A percentile compares a stretch with the other conserved stretches of the same genome.
These are phyloP conservation scores for Drymodes brunneopygia DNA, from an alignment of 2,113 vertebrate genomes.

Conservation along the genomic window DNA sequence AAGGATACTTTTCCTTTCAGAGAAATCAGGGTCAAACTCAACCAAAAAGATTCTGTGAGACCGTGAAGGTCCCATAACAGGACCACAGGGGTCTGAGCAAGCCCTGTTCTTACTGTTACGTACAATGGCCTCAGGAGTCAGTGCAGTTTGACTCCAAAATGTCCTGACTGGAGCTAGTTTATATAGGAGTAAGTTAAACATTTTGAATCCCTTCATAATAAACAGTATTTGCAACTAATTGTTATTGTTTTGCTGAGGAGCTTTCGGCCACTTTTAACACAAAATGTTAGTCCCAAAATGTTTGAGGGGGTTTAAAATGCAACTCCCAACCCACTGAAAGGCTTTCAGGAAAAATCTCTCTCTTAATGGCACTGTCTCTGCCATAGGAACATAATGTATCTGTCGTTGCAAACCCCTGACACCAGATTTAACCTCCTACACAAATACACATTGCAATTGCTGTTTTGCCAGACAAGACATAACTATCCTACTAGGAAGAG, in stretches of 20 bases:
- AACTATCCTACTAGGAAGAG: slow-evolving; percentile 32
- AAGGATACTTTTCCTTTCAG: background rate
- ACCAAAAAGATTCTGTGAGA: background rate
- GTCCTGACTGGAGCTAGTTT: background rate
- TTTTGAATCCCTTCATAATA: background rate
- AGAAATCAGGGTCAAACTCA: background rate
- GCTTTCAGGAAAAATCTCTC: background rate
- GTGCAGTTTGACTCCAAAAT: background rate
- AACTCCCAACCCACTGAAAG: background rate
- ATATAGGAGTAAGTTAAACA: background rate
- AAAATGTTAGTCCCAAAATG: background rate
- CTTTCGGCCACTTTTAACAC: background rate
- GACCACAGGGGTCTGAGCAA: background rate
- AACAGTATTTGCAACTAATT: background rate
- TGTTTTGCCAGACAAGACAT: slow-evolving; percentile 20
- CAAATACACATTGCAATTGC: background rate
- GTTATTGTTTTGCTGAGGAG: background rate
- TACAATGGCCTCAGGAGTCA: background rate
- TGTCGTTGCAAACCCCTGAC: background rate
- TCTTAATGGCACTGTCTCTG: background rate
- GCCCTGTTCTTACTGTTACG: background rate
- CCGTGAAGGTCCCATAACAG: background rate
- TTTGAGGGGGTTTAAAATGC: background rate
- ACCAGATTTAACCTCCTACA: slow-evolving; percentile 25
- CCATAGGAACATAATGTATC: background rate